Evolutionary conservation across 2,888 invertebrate genomes (phyloP).

Genomic region (Drosophila tanythrix): DNA sequence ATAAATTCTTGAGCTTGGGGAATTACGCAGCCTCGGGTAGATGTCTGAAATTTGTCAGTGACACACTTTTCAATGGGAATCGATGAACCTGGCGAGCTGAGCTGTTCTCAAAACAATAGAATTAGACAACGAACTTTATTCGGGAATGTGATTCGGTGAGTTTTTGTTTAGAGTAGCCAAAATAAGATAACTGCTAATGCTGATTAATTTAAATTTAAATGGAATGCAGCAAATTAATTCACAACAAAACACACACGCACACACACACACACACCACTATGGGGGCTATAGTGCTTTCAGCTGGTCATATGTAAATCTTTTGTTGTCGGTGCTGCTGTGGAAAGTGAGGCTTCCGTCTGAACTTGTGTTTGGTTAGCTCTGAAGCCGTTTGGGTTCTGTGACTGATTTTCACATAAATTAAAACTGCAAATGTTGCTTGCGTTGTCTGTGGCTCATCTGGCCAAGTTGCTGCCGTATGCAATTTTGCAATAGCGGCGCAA

Average conservation of each 20-base stretch:
- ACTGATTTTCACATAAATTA: slow-evolving; percentile 71
- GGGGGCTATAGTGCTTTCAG: slow-evolving; percentile 16
- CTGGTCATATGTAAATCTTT: slow-evolving; percentile 48
- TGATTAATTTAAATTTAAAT: slow-evolving; percentile 42
- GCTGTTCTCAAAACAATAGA: slow-evolving; percentile 49
- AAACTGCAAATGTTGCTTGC: slow-evolving; percentile 58
- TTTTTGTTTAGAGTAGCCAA: slow-evolving; percentile 13
- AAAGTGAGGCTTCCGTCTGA: slow-evolving; percentile 41
- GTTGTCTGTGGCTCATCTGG: slow-evolving; percentile 24
- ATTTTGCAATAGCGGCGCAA: slow-evolving; percentile 64
- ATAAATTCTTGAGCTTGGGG: slow-evolving; percentile 35
- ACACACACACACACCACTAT: slow-evolving; percentile 11
- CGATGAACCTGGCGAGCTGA: slow-evolving; percentile 26
- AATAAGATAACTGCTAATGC: slow-evolving; percentile 30
- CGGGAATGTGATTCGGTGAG: not conserved
- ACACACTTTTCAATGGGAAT: slow-evolving; percentile 61
- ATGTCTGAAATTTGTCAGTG: slow-evolving; percentile 42
- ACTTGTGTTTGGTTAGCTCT: slow-evolving; percentile 35
- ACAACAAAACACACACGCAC: slow-evolving; percentile 6
- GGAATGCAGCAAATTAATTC: slow-evolving; percentile 50
- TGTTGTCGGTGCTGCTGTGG: slow-evolving; percentile 20
- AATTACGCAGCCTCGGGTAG: slow-evolving; percentile 39
- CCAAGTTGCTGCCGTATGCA: slow-evolving; percentile 24
- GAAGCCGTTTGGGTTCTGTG: slow-evolving; percentile 31
- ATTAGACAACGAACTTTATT: slow-evolving; percentile 46